Evolutionary conservation across 2,797 vertebrate genomes (phyloP), one percentile per base, ranked within the genome.

Genomic region (Serranus cabrilla): DNA sequence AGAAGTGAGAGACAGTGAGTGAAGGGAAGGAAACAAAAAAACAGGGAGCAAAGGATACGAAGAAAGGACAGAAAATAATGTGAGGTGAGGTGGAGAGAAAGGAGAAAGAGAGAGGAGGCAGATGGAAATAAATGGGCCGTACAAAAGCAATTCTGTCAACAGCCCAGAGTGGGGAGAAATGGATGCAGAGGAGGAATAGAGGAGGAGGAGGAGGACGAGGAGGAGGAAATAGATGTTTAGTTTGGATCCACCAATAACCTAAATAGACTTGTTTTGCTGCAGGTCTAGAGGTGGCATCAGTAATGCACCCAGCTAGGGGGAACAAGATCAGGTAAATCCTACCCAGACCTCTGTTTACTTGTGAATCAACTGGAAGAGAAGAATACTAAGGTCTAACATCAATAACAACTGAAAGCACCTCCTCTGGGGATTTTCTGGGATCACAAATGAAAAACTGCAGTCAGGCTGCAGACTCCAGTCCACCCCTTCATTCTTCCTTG

Each of bases 101-200:
- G 56, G 25, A 60, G 31, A 45, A 40, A 46, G 63, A 55, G 45
- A 50, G 65, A 63, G 31, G 70, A 82, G 77, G 77, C 67, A 88
- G 87, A 84, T 83, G 78, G 87, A 78, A 89, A 86, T 86, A 88
- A 88, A 91, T 90, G 86, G 74, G 40, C 78, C 40, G 27, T 86
- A 83, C 66, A 81, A 83, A 91, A 84, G 72, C 76, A 83, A 85
- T 90, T 84, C 74, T 85, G 78, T 89, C 86, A 85, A 81, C 76
- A 85, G 59, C 70, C 67, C 60, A 71, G 79, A 81, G 83, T 83
- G 72, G 78, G 64, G 71, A 76, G 68, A 63, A 76, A 76, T 52
- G 27, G 21, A 81, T 58, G 76, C 56, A 55, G 62, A 71, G 47
- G 45, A 77, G 50, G 37, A 80, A 74, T 23, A 47, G 27, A 27